Percentiles rank a stretch among this genome's conserved stretches.
Conservation (phyloP, 2,888 invertebrate genomes). For the Pterostichus madidus region DNA sequence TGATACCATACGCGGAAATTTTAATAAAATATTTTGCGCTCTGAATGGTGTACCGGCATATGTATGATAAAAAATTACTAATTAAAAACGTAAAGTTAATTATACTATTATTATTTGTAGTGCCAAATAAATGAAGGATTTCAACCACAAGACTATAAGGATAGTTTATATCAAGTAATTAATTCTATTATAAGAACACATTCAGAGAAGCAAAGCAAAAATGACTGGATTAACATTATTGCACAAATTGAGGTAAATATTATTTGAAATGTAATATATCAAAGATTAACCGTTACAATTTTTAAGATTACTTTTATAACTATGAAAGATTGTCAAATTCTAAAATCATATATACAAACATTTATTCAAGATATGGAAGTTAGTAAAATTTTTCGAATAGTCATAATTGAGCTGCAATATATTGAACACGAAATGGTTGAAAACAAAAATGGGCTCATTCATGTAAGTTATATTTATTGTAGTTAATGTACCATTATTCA, state of each 20-base stretch:
- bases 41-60: constrained; percentile 47
- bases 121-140: constrained; percentile 55
- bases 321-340: constrained; percentile 41
- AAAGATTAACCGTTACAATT: neutral
- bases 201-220: constrained; percentile 35
- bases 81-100: neutral
- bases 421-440: constrained; percentile 47
- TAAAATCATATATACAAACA: constrained; percentile 52
- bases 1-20: constrained; percentile 59
- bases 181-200: constrained; percentile 48
- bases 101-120: constrained; percentile 37
- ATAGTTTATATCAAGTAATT: constrained; percentile 55
- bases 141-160: constrained; percentile 53
- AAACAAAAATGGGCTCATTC: constrained; percentile 46
- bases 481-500: neutral
- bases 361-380: constrained; percentile 63
- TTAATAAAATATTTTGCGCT: constrained; percentile 50
- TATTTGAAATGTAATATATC: neutral
- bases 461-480: constrained; percentile 16
- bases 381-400: constrained; percentile 56
- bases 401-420: constrained; percentile 52
- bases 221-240: constrained; percentile 44
- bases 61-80: constrained; percentile 39
- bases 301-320: constrained; percentile 61
- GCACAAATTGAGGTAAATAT: constrained; percentile 46